Evolutionary conservation across 2,113 vertebrate species (phyloP).

Genomic region (Sebastes fasciatus): DNA sequence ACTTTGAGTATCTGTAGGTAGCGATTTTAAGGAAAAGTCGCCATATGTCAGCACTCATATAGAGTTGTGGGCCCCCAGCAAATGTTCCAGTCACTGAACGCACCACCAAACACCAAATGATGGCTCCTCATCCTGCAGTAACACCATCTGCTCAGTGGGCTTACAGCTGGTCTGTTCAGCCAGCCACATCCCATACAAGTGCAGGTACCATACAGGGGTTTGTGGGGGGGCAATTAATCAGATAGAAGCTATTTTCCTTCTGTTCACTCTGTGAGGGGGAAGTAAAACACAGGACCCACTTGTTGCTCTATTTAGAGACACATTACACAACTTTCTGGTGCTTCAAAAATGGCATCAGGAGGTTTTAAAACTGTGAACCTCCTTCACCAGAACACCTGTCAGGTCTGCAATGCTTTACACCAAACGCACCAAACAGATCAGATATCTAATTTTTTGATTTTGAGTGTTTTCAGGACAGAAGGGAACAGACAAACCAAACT

Average conservation of each 20-base stretch:
- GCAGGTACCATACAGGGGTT: constrained; percentile 19
- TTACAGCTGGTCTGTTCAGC: constrained; percentile 35
- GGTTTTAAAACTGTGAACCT: background rate
- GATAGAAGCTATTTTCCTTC: constrained; percentile 31
- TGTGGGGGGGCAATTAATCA: background rate
- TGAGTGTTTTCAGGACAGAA: background rate
- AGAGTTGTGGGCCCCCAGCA: constrained; percentile 2
- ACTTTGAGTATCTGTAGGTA: background rate
- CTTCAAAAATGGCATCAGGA: background rate
- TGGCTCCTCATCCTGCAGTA: constrained; percentile 37
- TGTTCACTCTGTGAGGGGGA: constrained; percentile 14
- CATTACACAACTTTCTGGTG: background rate
- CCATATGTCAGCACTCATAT: constrained; percentile 25
- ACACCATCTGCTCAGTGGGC: constrained; percentile 72
- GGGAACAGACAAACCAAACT: no score
- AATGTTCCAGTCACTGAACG: constrained; percentile 48
- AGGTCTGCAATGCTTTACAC: background rate
- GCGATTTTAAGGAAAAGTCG: background rate
- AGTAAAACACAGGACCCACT: background rate
- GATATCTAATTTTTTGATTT: no score
- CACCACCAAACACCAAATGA: constrained; percentile 38
- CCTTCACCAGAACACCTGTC: background rate
- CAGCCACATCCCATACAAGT: constrained; percentile 37
- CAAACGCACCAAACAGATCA: background rate
- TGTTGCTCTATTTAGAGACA: constrained; percentile 25